A percentile compares a stretch with the other conserved stretches of the same genome.
These are phyloP conservation scores for Eupleurogrammus muticus DNA, from an alignment of 2,797 vertebrate genomes.

Conservation along the genomic window DNA sequence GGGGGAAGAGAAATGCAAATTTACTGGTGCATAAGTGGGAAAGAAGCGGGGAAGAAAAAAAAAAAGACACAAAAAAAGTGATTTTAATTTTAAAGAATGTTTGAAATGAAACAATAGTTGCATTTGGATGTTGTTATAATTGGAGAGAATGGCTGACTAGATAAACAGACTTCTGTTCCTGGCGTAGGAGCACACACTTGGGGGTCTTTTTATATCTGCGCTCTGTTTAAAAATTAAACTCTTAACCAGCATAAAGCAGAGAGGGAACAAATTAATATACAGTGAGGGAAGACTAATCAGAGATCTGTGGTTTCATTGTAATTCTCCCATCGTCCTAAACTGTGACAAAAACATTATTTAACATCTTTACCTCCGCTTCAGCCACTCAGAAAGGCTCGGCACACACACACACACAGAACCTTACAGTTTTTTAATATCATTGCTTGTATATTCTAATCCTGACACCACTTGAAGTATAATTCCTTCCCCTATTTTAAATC, in stretches of 20 bases:
- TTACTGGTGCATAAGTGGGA: conserved; percentile 18
- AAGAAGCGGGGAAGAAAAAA: conserved; percentile 27
- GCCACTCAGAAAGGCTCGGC: conserved; percentile 54
- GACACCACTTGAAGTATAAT: conserved; percentile 81
- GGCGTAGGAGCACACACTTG: conserved; percentile 60
- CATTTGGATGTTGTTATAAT: conserved; percentile 80
- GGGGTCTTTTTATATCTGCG: conserved; percentile 73
- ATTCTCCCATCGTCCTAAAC: conserved; percentile 63
- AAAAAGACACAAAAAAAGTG: conserved; percentile 49
- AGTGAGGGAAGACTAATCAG: conserved; percentile 71
- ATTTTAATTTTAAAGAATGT: conserved; percentile 71
- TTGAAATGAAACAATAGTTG: conserved; percentile 79
- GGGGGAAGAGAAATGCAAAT: conserved; percentile 58
- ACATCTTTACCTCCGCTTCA: conserved; percentile 72
- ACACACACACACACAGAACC: conserved; percentile 36
- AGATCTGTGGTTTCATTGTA: conserved; percentile 69
- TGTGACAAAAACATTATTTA: conserved; percentile 78
- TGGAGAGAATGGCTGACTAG: conserved; percentile 77
- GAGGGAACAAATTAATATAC: conserved; percentile 72
- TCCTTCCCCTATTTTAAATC: conserved; percentile 76
- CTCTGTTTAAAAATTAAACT: conserved; percentile 79
- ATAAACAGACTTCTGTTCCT: conserved; percentile 72
- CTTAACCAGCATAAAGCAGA: conserved; percentile 56
- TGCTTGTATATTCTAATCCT: conserved; percentile 79
- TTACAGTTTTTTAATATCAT: conserved; percentile 75